phyloP scores from a whole-genome alignment of 2,797 vertebrate species.

The Pantherophis vulpinus region DNA sequence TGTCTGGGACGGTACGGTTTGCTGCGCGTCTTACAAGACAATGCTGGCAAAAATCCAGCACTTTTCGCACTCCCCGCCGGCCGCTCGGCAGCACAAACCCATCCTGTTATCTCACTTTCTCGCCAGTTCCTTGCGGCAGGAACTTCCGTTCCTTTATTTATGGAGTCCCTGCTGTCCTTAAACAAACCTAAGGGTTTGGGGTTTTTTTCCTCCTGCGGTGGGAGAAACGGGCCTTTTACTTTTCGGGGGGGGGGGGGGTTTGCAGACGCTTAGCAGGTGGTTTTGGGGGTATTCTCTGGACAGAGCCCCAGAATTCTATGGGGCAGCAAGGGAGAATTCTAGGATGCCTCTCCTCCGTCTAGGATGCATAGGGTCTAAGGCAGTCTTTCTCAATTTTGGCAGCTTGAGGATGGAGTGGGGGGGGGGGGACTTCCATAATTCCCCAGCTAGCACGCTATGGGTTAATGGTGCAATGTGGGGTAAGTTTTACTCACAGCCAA shows the following conservation, averaged over 20 bases:
- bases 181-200: neutral
- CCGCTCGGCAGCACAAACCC: neutral
- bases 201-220: too few relatives aligned
- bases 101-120: neutral
- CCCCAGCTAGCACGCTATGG: neutral
- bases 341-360: neutral
- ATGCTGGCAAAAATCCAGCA: neutral
- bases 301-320: neutral
- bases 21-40: too few relatives aligned
- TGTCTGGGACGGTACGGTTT: too few relatives aligned
- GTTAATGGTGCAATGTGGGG: too few relatives aligned
- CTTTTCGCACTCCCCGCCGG: neutral
- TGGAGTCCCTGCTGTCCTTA: neutral
- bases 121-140: neutral
- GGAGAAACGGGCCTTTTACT: neutral
- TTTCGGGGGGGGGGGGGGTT: neutral
- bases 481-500: too few relatives aligned
- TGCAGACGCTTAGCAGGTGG: neutral
- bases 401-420: neutral
- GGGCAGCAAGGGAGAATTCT: too few relatives aligned
- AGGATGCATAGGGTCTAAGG: too few relatives aligned
- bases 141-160: neutral
- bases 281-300: too few relatives aligned
- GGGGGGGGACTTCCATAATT: neutral
- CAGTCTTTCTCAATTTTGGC: neutral